A percentile compares a stretch with the other conserved stretches of the same genome.
These are phyloP conservation scores for Germaria angustata DNA, from an alignment of 2,888 invertebrate genomes.

Conservation along the genomic window DNA sequence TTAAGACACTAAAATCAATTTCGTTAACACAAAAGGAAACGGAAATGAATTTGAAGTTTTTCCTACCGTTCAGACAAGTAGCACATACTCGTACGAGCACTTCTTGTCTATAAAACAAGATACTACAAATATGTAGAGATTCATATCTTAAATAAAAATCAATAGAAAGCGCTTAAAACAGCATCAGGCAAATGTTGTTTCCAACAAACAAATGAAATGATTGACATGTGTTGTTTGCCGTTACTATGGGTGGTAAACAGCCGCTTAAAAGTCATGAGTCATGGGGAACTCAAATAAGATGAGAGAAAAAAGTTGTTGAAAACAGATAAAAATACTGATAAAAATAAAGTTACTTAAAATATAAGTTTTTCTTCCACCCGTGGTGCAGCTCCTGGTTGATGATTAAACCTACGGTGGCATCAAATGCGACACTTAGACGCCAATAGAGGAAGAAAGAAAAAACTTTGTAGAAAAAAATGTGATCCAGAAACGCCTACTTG, in stretches of 20 bases:
- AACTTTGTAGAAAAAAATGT: slow-evolving; percentile 10
- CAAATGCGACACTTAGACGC: slow-evolving; percentile 67
- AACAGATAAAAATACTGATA: slow-evolving; percentile 49
- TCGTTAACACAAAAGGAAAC: slow-evolving; percentile 56
- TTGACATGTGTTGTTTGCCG: slow-evolving; percentile 74
- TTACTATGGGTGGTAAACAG: background rate
- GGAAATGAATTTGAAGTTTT: slow-evolving; percentile 66
- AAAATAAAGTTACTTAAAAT: slow-evolving; percentile 44
- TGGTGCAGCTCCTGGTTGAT: slow-evolving; percentile 8
- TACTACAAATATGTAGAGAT: slow-evolving; percentile 34
- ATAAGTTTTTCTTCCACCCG: slow-evolving; percentile 26
- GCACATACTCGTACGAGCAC: background rate
- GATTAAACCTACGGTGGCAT: slow-evolving; percentile 46
- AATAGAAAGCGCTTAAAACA: slow-evolving; percentile 46
- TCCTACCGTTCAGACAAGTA: slow-evolving; percentile 36
- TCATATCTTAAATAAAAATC: slow-evolving; percentile 50
- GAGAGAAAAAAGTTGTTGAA: slow-evolving; percentile 6
- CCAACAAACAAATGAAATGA: slow-evolving; percentile 72
- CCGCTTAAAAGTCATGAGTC: slow-evolving; percentile 29
- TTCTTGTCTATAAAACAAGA: slow-evolving; percentile 27
- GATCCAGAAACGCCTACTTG: slow-evolving; percentile 70
- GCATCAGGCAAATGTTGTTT: slow-evolving; percentile 57
- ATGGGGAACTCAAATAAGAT: slow-evolving; percentile 29
- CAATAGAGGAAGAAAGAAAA: slow-evolving; percentile 48
- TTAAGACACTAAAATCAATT: slow-evolving; percentile 51